A percentile compares a stretch with the other conserved stretches of the same genome.
Evolutionary conservation across 2,113 vertebrate genomes (phyloP).

Genomic region (Percopsis transmontana): DNA sequence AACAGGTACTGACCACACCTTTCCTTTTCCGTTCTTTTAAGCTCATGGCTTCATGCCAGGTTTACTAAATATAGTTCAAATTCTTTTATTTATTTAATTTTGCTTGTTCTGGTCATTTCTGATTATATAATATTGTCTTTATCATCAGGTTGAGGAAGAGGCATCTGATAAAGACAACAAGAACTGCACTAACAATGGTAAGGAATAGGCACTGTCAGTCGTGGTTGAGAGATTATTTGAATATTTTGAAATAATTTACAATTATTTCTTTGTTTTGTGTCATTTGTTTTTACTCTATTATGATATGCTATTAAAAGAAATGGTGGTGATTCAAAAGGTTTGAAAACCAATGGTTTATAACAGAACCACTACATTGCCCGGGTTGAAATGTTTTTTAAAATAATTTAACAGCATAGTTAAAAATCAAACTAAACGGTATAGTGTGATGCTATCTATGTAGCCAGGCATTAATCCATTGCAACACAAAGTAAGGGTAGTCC

Average conservation of each 20-base stretch:
- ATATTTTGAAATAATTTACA: not conserved
- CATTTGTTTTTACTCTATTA: too few species aligned
- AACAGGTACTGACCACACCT: constrained; percentile 84
- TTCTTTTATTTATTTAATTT: not conserved
- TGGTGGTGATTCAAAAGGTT: too few species aligned
- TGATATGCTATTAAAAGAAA: too few species aligned
- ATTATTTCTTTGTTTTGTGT: not conserved
- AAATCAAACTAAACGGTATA: too few species aligned
- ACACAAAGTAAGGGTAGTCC: too few species aligned
- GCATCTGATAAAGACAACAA: constrained; percentile 86
- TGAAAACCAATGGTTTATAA: not conserved
- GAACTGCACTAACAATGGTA: constrained; percentile 84
- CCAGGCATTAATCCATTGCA: too few species aligned
- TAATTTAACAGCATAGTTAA: too few species aligned
- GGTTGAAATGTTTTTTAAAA: too few species aligned
- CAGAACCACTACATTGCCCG: not conserved
- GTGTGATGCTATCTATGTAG: too few species aligned
- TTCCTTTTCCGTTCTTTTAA: constrained; percentile 54
- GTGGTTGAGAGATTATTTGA: not conserved
- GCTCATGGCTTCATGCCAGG: constrained; percentile 29
- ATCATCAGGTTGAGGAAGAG: constrained; percentile 82
- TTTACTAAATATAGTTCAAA: constrained; percentile 33
- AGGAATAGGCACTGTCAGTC: constrained; percentile 12
- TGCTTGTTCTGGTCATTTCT: not conserved
- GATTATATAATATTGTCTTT: constrained; percentile 8